Conservation (phyloP, 2,797 vertebrate genomes). For the Phataginus tricuspis region DNA sequence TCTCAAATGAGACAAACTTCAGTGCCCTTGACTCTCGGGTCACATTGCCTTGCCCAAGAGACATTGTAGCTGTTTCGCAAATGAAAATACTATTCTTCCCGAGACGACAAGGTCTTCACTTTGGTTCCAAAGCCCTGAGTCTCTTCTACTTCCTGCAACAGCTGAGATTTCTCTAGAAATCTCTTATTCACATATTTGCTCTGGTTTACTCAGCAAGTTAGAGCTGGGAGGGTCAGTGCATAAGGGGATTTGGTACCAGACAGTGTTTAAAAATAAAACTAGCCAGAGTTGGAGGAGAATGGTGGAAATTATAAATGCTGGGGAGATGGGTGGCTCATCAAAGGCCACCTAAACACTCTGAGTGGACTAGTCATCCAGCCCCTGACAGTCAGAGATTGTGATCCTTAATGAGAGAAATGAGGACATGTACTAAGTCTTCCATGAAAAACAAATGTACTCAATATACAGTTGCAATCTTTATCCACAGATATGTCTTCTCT, state of each 20-base stretch:
- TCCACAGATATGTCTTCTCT: background rate
- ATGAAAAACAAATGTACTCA: constrained; percentile 20
- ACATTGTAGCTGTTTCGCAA: constrained; percentile 49
- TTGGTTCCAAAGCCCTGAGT: constrained; percentile 56
- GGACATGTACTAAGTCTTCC: background rate
- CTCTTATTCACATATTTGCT: constrained; percentile 62
- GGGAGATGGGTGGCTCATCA: background rate
- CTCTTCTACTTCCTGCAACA: constrained; percentile 68
- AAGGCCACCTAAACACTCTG: background rate
- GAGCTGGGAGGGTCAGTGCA: constrained; percentile 47
- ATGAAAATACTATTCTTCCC: constrained; percentile 38
- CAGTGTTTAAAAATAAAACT: constrained; percentile 64
- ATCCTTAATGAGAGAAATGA: constrained; percentile 27
- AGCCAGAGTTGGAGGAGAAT: constrained; percentile 9
- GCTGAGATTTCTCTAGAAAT: constrained; percentile 69
- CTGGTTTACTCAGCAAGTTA: constrained; percentile 59
- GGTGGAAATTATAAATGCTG: background rate
- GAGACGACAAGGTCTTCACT: constrained; percentile 40
- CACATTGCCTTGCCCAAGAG: constrained; percentile 55
- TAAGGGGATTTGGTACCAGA: constrained; percentile 51
- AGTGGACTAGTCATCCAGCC: background rate
- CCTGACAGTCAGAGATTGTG: background rate
- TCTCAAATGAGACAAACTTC: constrained; percentile 41
- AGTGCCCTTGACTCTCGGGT: constrained; percentile 60
- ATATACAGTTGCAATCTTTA: constrained; percentile 16